Evolutionary conservation across 1,140 invertebrate species (phyloP).

Genomic region (Arion vulgaris): DNA sequence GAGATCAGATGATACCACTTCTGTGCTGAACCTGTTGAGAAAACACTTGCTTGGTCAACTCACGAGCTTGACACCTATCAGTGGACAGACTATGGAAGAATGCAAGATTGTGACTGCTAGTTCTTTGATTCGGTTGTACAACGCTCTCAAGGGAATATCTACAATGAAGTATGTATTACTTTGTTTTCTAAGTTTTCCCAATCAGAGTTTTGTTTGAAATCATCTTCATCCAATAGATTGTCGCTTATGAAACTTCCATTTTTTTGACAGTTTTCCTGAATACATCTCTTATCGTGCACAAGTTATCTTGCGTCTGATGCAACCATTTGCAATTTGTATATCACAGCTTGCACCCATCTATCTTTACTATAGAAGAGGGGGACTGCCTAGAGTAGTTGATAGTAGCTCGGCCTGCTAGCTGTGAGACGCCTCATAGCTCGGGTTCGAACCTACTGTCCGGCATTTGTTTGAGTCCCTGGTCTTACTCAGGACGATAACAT

Average conservation of each 20-base stretch:
- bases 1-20: constrained; percentile 80
- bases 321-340: no score
- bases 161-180: constrained; percentile 14
- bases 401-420: no score
- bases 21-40: constrained; percentile 83
- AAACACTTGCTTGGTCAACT: constrained; percentile 84
- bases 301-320: no score
- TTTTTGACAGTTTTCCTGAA: constrained; percentile 21
- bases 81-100: constrained; percentile 76
- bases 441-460: no score
- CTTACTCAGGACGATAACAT: no score
- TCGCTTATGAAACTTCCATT: background rate
- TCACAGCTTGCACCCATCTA: no score
- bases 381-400: no score
- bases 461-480: no score
- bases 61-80: constrained; percentile 74
- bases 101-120: constrained; percentile 77
- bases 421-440: no score
- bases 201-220: background rate
- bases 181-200: background rate
- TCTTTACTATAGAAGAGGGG: no score
- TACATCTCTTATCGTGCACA: no score
- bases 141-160: constrained; percentile 92
- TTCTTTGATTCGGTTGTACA: constrained; percentile 83
- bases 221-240: no score